These are phyloP conservation scores for Chymomyza costata DNA, from an alignment of 1,140 invertebrate species.

Conservation along the genomic window DNA sequence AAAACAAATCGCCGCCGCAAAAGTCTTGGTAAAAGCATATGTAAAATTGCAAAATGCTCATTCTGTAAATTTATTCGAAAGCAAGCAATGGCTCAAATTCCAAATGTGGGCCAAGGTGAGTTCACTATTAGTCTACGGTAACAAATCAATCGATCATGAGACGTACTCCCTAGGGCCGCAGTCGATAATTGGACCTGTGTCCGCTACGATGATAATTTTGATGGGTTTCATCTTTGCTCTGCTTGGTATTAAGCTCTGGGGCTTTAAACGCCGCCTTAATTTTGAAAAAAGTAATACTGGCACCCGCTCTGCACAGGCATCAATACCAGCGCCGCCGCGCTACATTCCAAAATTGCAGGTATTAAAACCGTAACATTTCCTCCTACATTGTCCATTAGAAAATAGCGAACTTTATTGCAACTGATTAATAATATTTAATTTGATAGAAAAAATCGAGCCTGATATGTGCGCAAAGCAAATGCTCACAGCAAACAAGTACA, in stretches of 20 bases:
- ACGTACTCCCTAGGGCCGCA: slow-evolving; percentile 29
- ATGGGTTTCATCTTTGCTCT: slow-evolving; percentile 55
- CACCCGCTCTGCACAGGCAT: slow-evolving; percentile 3
- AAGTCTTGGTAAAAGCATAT: slow-evolving; percentile 27
- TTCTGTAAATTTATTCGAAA: slow-evolving; percentile 35
- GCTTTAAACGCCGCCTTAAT: slow-evolving; percentile 74
- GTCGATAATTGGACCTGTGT: slow-evolving; percentile 28
- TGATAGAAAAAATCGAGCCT: slow-evolving; percentile 37
- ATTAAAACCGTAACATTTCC: not conserved
- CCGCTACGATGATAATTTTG: slow-evolving; percentile 40
- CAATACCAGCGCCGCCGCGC: slow-evolving; percentile 29
- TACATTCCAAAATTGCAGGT: slow-evolving; percentile 23
- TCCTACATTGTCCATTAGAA: not conserved
- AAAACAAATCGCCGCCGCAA: slow-evolving; percentile 34
- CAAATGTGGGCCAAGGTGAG: slow-evolving; percentile 57
- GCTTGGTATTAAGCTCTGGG: slow-evolving; percentile 74
- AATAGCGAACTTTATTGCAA: slow-evolving; percentile 16
- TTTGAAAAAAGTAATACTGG: slow-evolving; percentile 38
- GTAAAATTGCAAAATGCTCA: slow-evolving; percentile 46
- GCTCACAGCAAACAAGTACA: slow-evolving; percentile 4
- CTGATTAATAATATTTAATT: slow-evolving; percentile 45
- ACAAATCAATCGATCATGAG: not conserved
- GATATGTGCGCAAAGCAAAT: slow-evolving; percentile 48
- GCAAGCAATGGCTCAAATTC: slow-evolving; percentile 50
- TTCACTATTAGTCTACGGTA: no score